Conservation (phyloP, 2,113 vertebrate species). For the Turdus rufiventris region DNA sequence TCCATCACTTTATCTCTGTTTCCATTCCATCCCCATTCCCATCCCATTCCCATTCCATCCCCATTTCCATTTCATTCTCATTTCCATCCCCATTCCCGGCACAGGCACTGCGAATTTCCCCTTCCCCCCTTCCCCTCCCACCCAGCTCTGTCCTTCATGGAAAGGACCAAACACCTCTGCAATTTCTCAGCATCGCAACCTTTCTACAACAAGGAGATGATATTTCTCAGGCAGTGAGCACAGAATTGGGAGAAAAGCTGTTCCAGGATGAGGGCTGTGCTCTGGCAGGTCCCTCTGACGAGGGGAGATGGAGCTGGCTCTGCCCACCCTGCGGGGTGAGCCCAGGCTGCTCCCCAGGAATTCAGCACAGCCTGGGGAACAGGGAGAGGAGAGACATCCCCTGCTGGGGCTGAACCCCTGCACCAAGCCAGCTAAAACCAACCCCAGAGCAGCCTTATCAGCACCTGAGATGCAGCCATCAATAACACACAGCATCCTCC, state of each 20-base stretch:
- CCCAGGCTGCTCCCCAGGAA: not conserved
- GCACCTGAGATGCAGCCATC: not conserved
- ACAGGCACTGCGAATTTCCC: rapidly evolving
- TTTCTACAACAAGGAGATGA: rapidly evolving
- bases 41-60: too few species aligned
- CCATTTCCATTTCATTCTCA: too few species aligned
- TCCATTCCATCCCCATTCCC: too few species aligned
- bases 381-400: too few species aligned
- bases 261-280: not conserved
- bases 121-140: not conserved
- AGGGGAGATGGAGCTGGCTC: rapidly evolving
- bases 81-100: too few species aligned
- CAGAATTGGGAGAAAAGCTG: rapidly evolving
- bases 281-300: not conserved
- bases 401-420: not conserved
- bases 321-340: not conserved
- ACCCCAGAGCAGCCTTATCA: rapidly evolving
- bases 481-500: rapidly evolving
- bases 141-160: not conserved
- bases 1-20: rapidly evolving
- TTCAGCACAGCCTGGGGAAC: rapidly evolving
- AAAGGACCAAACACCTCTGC: not conserved
- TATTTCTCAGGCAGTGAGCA: rapidly evolving
- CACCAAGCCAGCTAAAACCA: rapidly evolving
- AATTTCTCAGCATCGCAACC: rapidly evolving